Percentiles rank a stretch among this genome's conserved stretches.
phyloP scores from a whole-genome alignment of 2,113 vertebrate species.

The Paraplagusia blochii region DNA sequence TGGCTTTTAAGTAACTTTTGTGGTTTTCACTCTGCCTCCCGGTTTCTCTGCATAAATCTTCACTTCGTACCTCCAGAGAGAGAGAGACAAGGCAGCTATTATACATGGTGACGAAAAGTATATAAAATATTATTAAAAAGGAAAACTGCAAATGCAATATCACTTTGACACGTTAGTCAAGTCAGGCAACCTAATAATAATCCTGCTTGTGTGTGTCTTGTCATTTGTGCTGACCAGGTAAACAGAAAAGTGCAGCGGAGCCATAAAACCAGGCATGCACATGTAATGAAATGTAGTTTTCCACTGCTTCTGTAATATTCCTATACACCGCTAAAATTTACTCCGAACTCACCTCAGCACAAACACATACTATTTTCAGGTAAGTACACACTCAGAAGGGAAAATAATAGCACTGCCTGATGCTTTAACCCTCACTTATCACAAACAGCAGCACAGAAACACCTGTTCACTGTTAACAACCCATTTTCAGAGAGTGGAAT shows the following conservation, averaged over 20 bases:
- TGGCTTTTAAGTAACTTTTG: slow-evolving; percentile 32
- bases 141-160: slow-evolving; percentile 22
- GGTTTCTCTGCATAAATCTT: slow-evolving; percentile 47
- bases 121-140: slow-evolving; percentile 4
- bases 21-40: slow-evolving; percentile 39
- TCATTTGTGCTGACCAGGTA: slow-evolving; percentile 33
- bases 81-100: slow-evolving; percentile 46
- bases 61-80: slow-evolving; percentile 38
- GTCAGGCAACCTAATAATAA: too few relatives aligned
- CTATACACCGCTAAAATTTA: slow-evolving; percentile 46
- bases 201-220: too few relatives aligned
- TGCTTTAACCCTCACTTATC: slow-evolving; percentile 7
- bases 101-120: slow-evolving; percentile 3
- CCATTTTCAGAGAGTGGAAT: slow-evolving; percentile 2
- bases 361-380: background rate
- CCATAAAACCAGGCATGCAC: slow-evolving; percentile 11
- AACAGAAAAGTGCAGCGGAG: slow-evolving; percentile 24
- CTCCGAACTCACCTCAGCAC: slow-evolving; percentile 22
- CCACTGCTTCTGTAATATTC: slow-evolving; percentile 71
- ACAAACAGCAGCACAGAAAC: slow-evolving; percentile 8
- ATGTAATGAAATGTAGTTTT: slow-evolving; percentile 56
- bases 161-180: background rate
- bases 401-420: slow-evolving; percentile 4
- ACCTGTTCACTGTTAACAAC: slow-evolving; percentile 19
- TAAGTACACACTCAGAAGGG: background rate